A percentile compares a stretch with the other conserved stretches of the same genome.
Evolutionary conservation across 2,888 invertebrate species (phyloP).

Genomic region (Thymelicus sylvestris): DNA sequence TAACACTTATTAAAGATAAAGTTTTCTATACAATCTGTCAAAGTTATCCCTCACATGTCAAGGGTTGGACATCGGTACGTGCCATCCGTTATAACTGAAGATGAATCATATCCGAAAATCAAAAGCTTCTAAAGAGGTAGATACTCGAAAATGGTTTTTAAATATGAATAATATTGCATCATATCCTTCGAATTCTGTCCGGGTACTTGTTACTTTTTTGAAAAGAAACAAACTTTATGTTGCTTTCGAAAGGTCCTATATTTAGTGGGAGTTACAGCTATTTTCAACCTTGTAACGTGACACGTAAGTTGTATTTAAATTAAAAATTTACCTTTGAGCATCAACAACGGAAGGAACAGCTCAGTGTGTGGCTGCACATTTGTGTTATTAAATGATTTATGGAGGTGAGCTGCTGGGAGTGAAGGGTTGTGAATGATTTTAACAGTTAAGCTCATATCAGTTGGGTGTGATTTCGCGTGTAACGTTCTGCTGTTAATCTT

Average conservation of each 20-base stretch:
- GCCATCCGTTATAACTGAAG: slow-evolving; percentile 72
- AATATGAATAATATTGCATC: slow-evolving; percentile 47
- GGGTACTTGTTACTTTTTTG: slow-evolving; percentile 61
- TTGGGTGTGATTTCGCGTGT: slow-evolving; percentile 33
- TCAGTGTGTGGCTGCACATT: slow-evolving; percentile 82
- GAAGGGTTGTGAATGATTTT: slow-evolving; percentile 47
- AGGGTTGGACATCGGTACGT: slow-evolving; percentile 80
- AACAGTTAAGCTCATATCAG: slow-evolving; percentile 22
- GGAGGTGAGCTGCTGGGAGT: slow-evolving; percentile 73
- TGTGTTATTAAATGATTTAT: slow-evolving; percentile 85
- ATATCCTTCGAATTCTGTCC: slow-evolving; percentile 50
- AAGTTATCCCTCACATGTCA: slow-evolving; percentile 74
- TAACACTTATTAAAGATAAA: slow-evolving; percentile 52
- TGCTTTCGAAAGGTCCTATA: slow-evolving; percentile 5
- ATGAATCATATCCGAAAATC: slow-evolving; percentile 61
- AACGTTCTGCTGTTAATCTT: slow-evolving; percentile 64
- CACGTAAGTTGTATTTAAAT: slow-evolving; percentile 8
- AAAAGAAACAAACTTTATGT: slow-evolving; percentile 40
- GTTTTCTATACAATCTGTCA: slow-evolving; percentile 75
- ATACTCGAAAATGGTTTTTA: slow-evolving; percentile 51
- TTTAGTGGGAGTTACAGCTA: background rate
- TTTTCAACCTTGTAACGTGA: slow-evolving; percentile 6
- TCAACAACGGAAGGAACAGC: slow-evolving; percentile 76
- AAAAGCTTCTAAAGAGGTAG: slow-evolving; percentile 42
- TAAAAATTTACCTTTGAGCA: slow-evolving; percentile 25